phyloP scores from a whole-genome alignment of 2,888 invertebrate species.

The Apoda limacodes region DNA sequence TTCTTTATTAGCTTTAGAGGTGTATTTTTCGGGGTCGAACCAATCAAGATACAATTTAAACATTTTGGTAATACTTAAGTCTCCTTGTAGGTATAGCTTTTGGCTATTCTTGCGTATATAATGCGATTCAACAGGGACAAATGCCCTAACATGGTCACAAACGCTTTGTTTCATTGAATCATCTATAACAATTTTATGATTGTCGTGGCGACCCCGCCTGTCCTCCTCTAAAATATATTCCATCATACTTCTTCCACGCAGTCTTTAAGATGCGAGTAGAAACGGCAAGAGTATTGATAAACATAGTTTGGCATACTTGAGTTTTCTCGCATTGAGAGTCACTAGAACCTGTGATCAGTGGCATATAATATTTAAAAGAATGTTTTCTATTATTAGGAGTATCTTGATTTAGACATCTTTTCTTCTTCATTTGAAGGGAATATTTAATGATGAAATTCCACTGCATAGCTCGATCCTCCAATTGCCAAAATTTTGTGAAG shows the following conservation, averaged over 20 bases:
- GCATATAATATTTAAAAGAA: slow-evolving; percentile 12
- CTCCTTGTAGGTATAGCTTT: slow-evolving; percentile 4
- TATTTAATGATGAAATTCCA: slow-evolving; percentile 10
- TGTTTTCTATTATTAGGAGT: slow-evolving; percentile 11
- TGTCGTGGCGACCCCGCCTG: slow-evolving; percentile 14
- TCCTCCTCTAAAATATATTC: slow-evolving; percentile 16
- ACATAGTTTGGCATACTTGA: slow-evolving; percentile 13
- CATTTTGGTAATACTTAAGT: slow-evolving; percentile 16
- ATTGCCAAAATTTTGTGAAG: slow-evolving; percentile 18
- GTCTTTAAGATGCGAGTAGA: slow-evolving; percentile 15
- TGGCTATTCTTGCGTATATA: slow-evolving; percentile 13
- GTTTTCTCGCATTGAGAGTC: slow-evolving; percentile 11
- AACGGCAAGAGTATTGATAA: slow-evolving; percentile 15
- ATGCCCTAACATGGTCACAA: slow-evolving; percentile 16
- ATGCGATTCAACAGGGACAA: slow-evolving; percentile 18
- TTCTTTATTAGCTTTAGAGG: background rate
- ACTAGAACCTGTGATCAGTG: slow-evolving; percentile 9
- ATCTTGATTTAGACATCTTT: slow-evolving; percentile 12
- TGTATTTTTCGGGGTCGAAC: slow-evolving; percentile 8
- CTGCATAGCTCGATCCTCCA: slow-evolving; percentile 12
- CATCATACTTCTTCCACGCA: slow-evolving; percentile 18
- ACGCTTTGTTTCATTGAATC: slow-evolving; percentile 14
- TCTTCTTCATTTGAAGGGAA: slow-evolving; percentile 14
- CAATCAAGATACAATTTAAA: slow-evolving; percentile 12
- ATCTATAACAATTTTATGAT: slow-evolving; percentile 12